Base-by-base conservation (phyloP, 2,113 vertebrate species). In the Psittacus erithacus region DNA sequence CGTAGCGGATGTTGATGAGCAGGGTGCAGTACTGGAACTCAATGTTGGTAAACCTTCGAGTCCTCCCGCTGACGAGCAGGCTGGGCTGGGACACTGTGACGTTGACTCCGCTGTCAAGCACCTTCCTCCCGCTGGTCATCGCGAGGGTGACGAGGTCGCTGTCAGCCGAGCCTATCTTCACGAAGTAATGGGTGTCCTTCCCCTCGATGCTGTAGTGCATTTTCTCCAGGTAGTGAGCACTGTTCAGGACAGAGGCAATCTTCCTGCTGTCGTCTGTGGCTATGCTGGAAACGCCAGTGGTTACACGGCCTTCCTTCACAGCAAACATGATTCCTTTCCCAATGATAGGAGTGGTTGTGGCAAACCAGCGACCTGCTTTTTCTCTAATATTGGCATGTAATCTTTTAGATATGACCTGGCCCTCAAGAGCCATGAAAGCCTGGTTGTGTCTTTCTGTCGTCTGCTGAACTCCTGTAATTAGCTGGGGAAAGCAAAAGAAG, bases 381-480 rank as follows among this genome's bases (percentile, higher is more conserved):
- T 99, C 99, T 78, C 98, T 98, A 73, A 98, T 98, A 84, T 62
- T 98, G 95, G 98, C 97, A 13, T 99, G 98, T 44, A 98, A 97
- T 70, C 98, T 98, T 96, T 99, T 99, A 77, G 99, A 98, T 73
- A 99, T 99, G 71, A 99, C 98, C 80, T 99, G 99, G 38, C 99
- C 99, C 95, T 99, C 99, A 35, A 99, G 98, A 29, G 99, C 99
- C 99, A 99, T 98, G 97, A 99, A 99, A 55, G 99, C 99, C 97
- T 99, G 99, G 95, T 99, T 99, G 96, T 99, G 99, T 77, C 99
- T 98, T 97, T 99, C 99, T 1, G 99, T 99, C 1, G 98, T 99
- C 98, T 99, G 99, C 95, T 99, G 99, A 78, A 99, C 98, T 18
- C 99, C 99, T 17, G 99, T 99, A 92, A 99, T 99, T 80, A 99